These are phyloP conservation scores for Champsocephalus esox DNA, from an alignment of 2,797 vertebrate genomes.

Conservation along the genomic window DNA sequence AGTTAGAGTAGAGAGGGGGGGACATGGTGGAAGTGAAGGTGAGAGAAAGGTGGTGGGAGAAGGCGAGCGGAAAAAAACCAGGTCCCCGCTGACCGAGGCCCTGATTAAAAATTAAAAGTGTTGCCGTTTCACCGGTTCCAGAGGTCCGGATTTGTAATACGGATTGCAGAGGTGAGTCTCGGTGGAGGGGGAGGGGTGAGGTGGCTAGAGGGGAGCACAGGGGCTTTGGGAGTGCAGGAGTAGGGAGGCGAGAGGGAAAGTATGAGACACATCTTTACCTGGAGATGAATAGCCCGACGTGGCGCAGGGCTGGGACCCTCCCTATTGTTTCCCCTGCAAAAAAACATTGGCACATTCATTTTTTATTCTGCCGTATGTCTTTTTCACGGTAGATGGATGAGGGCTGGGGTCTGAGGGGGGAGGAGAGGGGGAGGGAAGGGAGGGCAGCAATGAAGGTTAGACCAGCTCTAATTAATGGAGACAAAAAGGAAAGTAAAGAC, in stretches of 20 bases:
- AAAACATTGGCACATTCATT: slow-evolving; percentile 45
- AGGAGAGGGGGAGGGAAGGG: background rate
- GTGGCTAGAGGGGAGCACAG: slow-evolving; percentile 29
- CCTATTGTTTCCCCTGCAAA: slow-evolving; percentile 55
- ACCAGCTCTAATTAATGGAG: slow-evolving; percentile 60
- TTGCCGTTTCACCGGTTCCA: slow-evolving; percentile 58
- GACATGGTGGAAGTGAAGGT: slow-evolving; percentile 71
- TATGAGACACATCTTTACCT: slow-evolving; percentile 57
- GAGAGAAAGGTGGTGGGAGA: slow-evolving; percentile 67
- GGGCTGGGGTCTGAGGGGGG: background rate
- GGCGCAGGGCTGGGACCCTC: slow-evolving; percentile 27
- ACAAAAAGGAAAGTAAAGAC: slow-evolving; percentile 54
- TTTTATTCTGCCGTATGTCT: slow-evolving; percentile 63
- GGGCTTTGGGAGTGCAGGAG: slow-evolving; percentile 38
- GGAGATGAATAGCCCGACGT: slow-evolving; percentile 67
- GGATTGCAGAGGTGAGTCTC: slow-evolving; percentile 52
- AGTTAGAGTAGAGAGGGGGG: slow-evolving; percentile 27
- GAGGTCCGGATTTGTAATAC: slow-evolving; percentile 50
- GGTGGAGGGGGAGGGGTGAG: slow-evolving; percentile 20
- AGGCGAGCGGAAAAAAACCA: slow-evolving; percentile 44
- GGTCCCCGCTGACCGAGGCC: slow-evolving; percentile 62
- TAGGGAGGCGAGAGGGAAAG: slow-evolving; percentile 19
- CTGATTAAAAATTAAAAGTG: slow-evolving; percentile 83
- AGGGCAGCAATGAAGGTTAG: slow-evolving; percentile 40
- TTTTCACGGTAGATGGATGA: slow-evolving; percentile 71